These are phyloP conservation scores for Hypselothyrea guttata DNA, from an alignment of 2,888 invertebrate genomes.

Conservation along the genomic window DNA sequence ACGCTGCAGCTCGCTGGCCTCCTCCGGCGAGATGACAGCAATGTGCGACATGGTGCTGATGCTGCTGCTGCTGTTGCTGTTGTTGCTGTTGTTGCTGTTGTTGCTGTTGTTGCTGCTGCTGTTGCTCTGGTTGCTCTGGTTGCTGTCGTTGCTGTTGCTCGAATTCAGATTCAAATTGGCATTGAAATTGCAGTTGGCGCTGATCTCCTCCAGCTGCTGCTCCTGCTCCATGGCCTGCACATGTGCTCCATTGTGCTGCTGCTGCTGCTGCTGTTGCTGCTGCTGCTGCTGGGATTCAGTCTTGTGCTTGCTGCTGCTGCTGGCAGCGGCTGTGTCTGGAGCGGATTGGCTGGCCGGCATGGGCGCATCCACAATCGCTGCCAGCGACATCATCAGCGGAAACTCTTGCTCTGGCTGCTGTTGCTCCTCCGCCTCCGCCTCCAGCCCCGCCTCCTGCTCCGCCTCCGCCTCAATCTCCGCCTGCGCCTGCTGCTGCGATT, in stretches of 20 bases:
- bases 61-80: constrained; percentile 18
- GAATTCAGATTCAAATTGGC: background rate
- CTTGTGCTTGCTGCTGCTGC: constrained; percentile 4
- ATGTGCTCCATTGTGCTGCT: background rate
- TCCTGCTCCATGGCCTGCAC: background rate
- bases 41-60: constrained; percentile 34
- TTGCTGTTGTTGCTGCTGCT: background rate
- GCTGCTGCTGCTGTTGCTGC: constrained; percentile 1
- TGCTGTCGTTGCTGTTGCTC: constrained; percentile 9
- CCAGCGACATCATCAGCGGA: no score
- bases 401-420: background rate
- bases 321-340: no score
- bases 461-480: no score
- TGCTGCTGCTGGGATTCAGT: constrained; percentile 2
- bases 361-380: no score
- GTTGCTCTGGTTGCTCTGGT: background rate
- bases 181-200: constrained; percentile 11
- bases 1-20: constrained; percentile 47
- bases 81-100: background rate
- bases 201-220: constrained; percentile 26
- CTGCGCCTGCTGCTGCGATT: constrained; percentile 39
- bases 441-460: constrained; percentile 2
- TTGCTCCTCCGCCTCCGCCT: background rate
- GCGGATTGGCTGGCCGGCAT: no score
- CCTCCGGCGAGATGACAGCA: constrained; percentile 39